Conservation (phyloP, 2,797 vertebrate species). For the Lacerta bilineata region DNA sequence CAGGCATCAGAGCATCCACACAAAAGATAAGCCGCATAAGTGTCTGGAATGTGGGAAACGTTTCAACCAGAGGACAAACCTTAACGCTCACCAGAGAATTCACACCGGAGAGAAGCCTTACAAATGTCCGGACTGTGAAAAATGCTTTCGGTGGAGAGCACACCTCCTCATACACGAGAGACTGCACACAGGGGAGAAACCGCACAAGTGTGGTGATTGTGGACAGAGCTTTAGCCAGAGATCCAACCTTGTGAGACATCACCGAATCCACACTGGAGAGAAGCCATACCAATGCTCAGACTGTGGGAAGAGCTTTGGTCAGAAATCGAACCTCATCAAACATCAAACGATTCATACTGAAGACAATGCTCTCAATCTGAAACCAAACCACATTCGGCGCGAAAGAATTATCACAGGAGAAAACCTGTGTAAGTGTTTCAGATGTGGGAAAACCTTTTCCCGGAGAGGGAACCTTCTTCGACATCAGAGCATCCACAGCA, state of each 20-base stretch:
- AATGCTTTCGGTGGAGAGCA: slow-evolving; percentile 13
- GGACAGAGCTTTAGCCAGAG: slow-evolving; percentile 35
- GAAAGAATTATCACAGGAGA: slow-evolving; percentile 29
- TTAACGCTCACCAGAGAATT: slow-evolving; percentile 78
- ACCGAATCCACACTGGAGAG: slow-evolving; percentile 43
- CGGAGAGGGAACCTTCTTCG: slow-evolving; percentile 56
- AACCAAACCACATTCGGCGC: background rate
- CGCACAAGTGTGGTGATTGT: slow-evolving; percentile 41
- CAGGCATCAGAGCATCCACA: slow-evolving; percentile 16
- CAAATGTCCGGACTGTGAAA: slow-evolving; percentile 22
- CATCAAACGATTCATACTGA: slow-evolving; percentile 37
- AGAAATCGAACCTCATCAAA: slow-evolving; percentile 31
- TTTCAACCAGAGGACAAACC: slow-evolving; percentile 78
- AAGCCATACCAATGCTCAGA: slow-evolving; percentile 46
- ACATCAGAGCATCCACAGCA: slow-evolving; percentile 62
- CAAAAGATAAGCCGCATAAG: slow-evolving; percentile 57
- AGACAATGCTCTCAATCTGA: slow-evolving; percentile 20
- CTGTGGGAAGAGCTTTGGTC: slow-evolving; percentile 46
- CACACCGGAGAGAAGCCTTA: slow-evolving; percentile 60
- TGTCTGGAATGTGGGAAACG: slow-evolving; percentile 75
- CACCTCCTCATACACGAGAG: slow-evolving; percentile 52
- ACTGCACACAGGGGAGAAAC: slow-evolving; percentile 51
- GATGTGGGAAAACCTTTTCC: slow-evolving; percentile 57
- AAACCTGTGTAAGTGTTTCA: slow-evolving; percentile 51
- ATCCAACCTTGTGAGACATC: slow-evolving; percentile 29